Base-by-base conservation (phyloP, 2,888 invertebrate species). In the Yponomeuta sedellus region DNA sequence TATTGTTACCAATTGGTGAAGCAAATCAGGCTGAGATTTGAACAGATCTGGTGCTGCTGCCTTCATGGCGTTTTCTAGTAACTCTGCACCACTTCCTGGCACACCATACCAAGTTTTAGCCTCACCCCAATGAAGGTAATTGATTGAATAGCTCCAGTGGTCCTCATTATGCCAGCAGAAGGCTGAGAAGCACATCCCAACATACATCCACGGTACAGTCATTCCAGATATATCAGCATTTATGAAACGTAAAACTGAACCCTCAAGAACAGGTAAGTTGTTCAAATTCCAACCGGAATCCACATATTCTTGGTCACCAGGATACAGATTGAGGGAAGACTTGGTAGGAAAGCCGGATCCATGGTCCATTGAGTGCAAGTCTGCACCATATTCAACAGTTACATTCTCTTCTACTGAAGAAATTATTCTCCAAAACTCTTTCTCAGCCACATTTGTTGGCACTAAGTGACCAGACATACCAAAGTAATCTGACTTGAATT, bases 101-200 rank as follows among this genome's bases (percentile, higher is more conserved):
- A 95, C 94, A 61, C 96, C 96, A 88, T 96, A 96, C 96, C 96
- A 96, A 40, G 95, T 95, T 83, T 96, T 96, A 1, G 95, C 93
- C 77, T 96, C 96, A 65, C 96, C 96, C 95, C 95, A 95, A 80
- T 96, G 96, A 74, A 95, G 87, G 78, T 96, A 96, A 79, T 96
- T 96, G 69, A 96, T 95, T 28, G 95, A 95, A 77, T 95, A 96
- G 74, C 95, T 95, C 96, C 96, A 96, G 78, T 96, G 96, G 78
- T 96, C 96, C 83, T 96, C 96, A 81, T 94, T 96, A 77, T 96
- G 96, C 96, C 96, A 96, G 75, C 95, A 96, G 82, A 96, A 96
- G 70, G 95, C 95, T 65, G 95, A 94, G 83, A 96, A 96, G 75
- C 95, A 95, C 96, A 96, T 96, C 58, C 96, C 96, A 68, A 96